Base-by-base conservation (phyloP, 2,797 vertebrate genomes). In the Bucorvus abyssinicus region DNA sequence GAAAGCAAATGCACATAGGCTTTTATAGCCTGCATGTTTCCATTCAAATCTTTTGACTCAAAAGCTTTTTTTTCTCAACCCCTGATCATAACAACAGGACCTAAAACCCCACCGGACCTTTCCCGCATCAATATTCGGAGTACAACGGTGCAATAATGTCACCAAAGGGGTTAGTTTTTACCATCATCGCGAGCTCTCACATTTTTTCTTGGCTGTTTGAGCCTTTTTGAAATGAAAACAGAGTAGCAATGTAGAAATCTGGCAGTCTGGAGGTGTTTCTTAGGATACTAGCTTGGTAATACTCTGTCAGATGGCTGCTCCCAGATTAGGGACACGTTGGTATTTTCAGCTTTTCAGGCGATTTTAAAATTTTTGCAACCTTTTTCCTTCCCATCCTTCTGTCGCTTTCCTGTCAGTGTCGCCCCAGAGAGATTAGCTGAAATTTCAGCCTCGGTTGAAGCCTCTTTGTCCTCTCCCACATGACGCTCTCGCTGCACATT, bases 11-110 rank as follows among this genome's bases (percentile, higher is more conserved):
- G 79, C 57, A 71, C 75, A 44, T n/a, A 69, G 78, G 82, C 59
- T 92, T 94, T 92, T 65, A 83, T 63, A 87, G 80, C 44, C 83
- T 89, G 88, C 91, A 68, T 64, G 83, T 63, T 90, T 89, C 93
- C 90, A 61, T 94, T 89, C 53, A 94, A 84, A 64, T 42, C 79
- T 91, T 93, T 57, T 59, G 30, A 71, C 53, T 87, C 70, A 95
- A 94, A 91, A 85, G 61, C 55, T 87, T 96, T 80, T 92, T 86
- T 55, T 73, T 89, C 73, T 70, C 44, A 80, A 73, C 49, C 36
- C 30, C 32, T 87, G 73, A 65, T 89, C 40, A 59, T 53, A 77
- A 93, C 80, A 91, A 68, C 36, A 84, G 75, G 75, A 57, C 8
- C 16, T 69, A 64, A 86, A 93, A 70, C 20, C 12, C 16, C 50